Evolutionary conservation across 2,797 vertebrate species (phyloP).

Genomic region (Clarias pachynema): DNA sequence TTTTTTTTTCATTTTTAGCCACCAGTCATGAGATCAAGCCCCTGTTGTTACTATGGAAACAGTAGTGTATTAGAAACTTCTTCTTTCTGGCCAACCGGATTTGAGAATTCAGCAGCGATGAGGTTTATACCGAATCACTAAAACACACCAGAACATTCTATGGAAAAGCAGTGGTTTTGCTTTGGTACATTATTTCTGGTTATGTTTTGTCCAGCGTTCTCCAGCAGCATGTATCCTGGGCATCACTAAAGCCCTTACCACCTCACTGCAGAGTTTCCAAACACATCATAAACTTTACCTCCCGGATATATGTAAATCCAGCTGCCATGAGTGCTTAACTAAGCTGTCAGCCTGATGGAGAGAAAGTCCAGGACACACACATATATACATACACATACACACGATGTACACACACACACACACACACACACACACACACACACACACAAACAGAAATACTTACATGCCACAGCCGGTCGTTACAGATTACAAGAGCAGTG

Average conservation of each 20-base stretch:
- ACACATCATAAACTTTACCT: slow-evolving; percentile 38
- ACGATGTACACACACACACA: slow-evolving; percentile 33
- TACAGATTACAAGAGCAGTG: slow-evolving; percentile 61
- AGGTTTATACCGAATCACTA: neutral
- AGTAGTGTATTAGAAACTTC: too few species aligned
- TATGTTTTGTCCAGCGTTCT: neutral
- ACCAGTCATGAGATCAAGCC: neutral
- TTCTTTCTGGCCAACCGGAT: too few species aligned
- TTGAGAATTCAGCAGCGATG: neutral
- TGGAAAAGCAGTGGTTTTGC: neutral
- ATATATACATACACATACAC: slow-evolving; percentile 31
- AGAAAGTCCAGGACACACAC: slow-evolving; percentile 43
- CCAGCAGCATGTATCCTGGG: neutral
- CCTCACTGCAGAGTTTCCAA: slow-evolving; percentile 33
- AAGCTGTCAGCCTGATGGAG: slow-evolving; percentile 47
- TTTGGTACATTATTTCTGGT: neutral
- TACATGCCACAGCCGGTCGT: slow-evolving; percentile 42
- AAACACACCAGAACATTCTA: neutral
- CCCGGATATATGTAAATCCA: slow-evolving; percentile 41
- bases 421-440: slow-evolving; percentile 32
- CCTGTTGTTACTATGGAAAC: neutral
- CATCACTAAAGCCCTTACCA: neutral
- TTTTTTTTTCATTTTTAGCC: neutral
- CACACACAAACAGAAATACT: slow-evolving; percentile 14
- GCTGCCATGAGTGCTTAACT: slow-evolving; percentile 45